These are phyloP conservation scores for Somateria mollissima DNA, from an alignment of 2,797 vertebrate species.

Conservation along the genomic window DNA sequence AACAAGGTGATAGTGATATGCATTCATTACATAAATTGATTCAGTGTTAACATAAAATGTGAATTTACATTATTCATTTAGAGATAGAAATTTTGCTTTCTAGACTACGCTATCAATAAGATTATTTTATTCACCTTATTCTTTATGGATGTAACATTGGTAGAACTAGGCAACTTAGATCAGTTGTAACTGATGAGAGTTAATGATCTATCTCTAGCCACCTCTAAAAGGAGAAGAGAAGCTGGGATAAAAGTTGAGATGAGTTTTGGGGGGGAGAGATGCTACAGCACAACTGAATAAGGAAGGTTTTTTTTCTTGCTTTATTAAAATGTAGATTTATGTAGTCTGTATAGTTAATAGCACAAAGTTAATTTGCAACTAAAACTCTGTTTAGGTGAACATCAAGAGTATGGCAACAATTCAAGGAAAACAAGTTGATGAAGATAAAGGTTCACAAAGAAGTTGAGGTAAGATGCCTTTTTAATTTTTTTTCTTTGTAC, in stretches of 20 bases:
- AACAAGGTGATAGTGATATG: not conserved
- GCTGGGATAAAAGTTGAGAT: not conserved
- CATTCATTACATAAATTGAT: not conserved
- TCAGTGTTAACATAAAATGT: not conserved
- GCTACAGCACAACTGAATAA: not conserved
- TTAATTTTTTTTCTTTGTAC: not conserved
- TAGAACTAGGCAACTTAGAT: not conserved
- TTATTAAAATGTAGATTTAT: not conserved
- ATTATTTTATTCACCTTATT: not conserved
- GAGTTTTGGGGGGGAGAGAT: not conserved
- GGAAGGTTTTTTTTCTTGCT: not conserved
- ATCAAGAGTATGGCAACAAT: not conserved
- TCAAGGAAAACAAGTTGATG: not conserved
- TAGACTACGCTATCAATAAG: not conserved
- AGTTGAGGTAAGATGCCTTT: not conserved
- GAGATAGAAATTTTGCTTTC: not conserved
- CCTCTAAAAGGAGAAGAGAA: not conserved
- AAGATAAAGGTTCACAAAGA: not conserved
- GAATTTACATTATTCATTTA: not conserved
- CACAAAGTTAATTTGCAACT: not conserved
- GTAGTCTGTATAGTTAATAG: not conserved
- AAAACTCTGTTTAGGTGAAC: not conserved
- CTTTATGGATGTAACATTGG: not conserved
- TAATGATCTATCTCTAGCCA: not conserved
- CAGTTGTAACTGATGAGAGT: not conserved